phyloP scores from a whole-genome alignment of 2,888 invertebrate genomes.

The Galerucella calmariensis region DNA sequence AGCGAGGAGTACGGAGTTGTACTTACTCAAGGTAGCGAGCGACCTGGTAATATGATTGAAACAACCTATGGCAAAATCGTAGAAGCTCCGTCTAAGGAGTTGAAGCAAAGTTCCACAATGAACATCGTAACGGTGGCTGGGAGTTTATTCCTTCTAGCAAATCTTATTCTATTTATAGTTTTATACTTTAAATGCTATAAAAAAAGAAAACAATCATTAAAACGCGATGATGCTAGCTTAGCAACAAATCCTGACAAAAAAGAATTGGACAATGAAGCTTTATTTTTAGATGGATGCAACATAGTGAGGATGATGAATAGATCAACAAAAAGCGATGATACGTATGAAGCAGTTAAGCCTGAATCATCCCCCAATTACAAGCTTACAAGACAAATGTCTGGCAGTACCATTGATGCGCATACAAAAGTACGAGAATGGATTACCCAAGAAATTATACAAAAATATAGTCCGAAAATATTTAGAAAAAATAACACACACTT shows the following conservation, averaged over 20 bases:
- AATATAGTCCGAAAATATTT: slow-evolving; percentile 76
- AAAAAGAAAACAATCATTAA: slow-evolving; percentile 66
- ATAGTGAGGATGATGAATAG: slow-evolving; percentile 69
- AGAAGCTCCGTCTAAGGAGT: slow-evolving; percentile 61
- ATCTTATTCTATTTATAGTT: slow-evolving; percentile 75
- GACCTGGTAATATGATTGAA: slow-evolving; percentile 47
- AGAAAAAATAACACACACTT: slow-evolving; percentile 65
- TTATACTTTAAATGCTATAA: slow-evolving; percentile 76
- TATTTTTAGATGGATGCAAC: slow-evolving; percentile 67
- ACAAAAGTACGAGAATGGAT: slow-evolving; percentile 91
- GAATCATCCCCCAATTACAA: slow-evolving; percentile 73
- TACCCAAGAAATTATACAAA: slow-evolving; percentile 79
- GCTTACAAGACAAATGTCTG: slow-evolving; percentile 78
- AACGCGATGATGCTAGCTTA: slow-evolving; percentile 54
- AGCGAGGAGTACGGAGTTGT: slow-evolving; percentile 31
- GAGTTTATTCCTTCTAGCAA: slow-evolving; percentile 77
- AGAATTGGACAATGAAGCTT: slow-evolving; percentile 65
- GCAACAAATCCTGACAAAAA: slow-evolving; percentile 52
- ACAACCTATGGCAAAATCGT: slow-evolving; percentile 59
- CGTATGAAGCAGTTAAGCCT: slow-evolving; percentile 67
- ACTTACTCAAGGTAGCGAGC: slow-evolving; percentile 38
- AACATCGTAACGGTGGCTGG: slow-evolving; percentile 74
- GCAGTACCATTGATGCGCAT: slow-evolving; percentile 85
- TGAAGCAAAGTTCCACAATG: slow-evolving; percentile 65
- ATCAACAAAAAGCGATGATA: slow-evolving; percentile 66